phyloP scores from a whole-genome alignment of 2,888 invertebrate genomes.

The Eilema griseolum region DNA sequence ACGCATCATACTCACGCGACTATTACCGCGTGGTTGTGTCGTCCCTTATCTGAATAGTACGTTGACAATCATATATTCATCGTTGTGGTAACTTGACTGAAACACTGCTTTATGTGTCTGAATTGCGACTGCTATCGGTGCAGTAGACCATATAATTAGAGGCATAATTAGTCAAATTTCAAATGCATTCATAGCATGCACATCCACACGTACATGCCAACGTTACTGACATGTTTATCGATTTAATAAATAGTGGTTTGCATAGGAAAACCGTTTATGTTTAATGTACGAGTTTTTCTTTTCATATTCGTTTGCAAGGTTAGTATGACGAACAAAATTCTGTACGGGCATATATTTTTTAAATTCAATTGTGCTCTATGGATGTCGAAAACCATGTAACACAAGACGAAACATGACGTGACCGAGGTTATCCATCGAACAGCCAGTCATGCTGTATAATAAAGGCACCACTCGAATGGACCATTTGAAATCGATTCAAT shows the following conservation, averaged over 20 bases:
- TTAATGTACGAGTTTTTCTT: neutral
- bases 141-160: conserved; percentile 29
- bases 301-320: neutral
- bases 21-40: conserved; percentile 66
- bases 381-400: conserved; percentile 42
- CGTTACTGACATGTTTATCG: conserved; percentile 21
- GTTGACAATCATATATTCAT: conserved; percentile 68
- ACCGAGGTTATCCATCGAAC: conserved; percentile 51
- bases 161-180: conserved; percentile 38
- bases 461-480: conserved; percentile 58
- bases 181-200: conserved; percentile 44
- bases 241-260: conserved; percentile 11
- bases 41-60: conserved; percentile 70
- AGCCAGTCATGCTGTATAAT: conserved; percentile 69
- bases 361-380: conserved; percentile 30
- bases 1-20: conserved; percentile 50
- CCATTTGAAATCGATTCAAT: conserved; percentile 64
- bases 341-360: neutral
- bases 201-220: conserved; percentile 27
- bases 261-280: neutral
- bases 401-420: conserved; percentile 51
- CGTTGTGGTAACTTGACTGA: conserved; percentile 63
- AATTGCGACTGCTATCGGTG: conserved; percentile 52
- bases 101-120: conserved; percentile 56
- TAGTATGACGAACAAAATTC: conserved; percentile 3